Base-by-base conservation (phyloP, 2,113 vertebrate genomes). In the Centrocercus urophasianus region DNA sequence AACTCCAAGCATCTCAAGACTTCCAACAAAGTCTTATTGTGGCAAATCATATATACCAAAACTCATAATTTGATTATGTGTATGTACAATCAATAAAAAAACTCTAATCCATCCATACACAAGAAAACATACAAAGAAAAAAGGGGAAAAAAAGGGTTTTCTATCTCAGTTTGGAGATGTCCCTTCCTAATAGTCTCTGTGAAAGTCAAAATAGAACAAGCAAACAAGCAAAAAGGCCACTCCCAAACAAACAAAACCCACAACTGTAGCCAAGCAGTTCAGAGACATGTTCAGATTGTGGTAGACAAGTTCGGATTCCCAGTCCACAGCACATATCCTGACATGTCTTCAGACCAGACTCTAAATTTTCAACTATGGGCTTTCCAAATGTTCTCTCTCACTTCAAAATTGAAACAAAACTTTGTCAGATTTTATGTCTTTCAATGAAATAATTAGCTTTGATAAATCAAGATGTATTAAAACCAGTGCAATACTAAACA, bases 31-130 rank as follows among this genome's bases (percentile, higher is more conserved):
- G 9, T 47, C n/a, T 40, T 83, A 64, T 6, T 65, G 13, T 65
- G 40, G 36, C 43, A 60, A 86, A 61, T 25, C 45, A 59, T 8
- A 82, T 5, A 52, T 6, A 48, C 5, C 20, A 73, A 45, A 60
- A 82, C 30, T 1, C 5, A n/a, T 14, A 76, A 47, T 3, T 6
- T 1, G 0, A 4, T 27, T 52, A 13, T 3, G 1, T 54, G 11
- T 38, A 5, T 3, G 3, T 27, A 76, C 18, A 28, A 15, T 4
- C 14, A 30, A 19, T 28, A 12, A 76, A 82, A 82, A 19, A 22
- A 54, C 54, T 48, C 2, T 83, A 45, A 38, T 25, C 52, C 36
- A 40, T 5, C 8, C 0, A 1, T 0, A 2, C 20, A 40, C 8
- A 63, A 77, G 40, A 83, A 65, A 76, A 52, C 3, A 16, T 7